Conservation (phyloP, 2,113 vertebrate species). For the Triplophysa rosa region DNA sequence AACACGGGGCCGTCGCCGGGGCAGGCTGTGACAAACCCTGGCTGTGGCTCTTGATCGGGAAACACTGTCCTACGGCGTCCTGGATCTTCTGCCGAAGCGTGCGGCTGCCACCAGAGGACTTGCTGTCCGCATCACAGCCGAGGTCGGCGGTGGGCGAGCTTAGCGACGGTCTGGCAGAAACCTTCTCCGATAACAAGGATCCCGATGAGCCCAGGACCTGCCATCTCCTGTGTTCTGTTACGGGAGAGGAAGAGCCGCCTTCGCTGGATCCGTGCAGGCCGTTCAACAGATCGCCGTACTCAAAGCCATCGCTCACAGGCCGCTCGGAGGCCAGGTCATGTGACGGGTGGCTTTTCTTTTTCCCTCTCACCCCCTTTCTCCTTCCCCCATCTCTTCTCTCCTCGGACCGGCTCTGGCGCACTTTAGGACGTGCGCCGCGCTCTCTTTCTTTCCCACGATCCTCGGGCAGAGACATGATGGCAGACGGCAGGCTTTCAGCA, state of each 20-base stretch:
- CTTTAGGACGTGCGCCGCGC: constrained; percentile 77
- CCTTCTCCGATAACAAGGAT: constrained; percentile 58
- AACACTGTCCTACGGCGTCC: constrained; percentile 82
- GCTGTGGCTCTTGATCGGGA: constrained; percentile 75
- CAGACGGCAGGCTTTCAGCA: too few species aligned
- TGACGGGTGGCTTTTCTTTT: constrained; percentile 69
- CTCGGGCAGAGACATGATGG: constrained; percentile 70
- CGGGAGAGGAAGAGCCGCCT: constrained; percentile 60
- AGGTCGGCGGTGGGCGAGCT: constrained; percentile 44
- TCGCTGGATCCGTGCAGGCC: constrained; percentile 58
- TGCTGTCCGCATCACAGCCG: constrained; percentile 60
- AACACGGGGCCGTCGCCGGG: constrained; percentile 54
- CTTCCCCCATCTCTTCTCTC: constrained; percentile 67
- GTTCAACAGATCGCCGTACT: constrained; percentile 72
- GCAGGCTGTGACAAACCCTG: constrained; percentile 29
- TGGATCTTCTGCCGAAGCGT: constrained; percentile 81
- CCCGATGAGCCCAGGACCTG: constrained; percentile 60
- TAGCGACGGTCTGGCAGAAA: constrained; percentile 37
- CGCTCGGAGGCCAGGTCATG: constrained; percentile 62
- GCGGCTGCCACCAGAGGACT: constrained; percentile 66
- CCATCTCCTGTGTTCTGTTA: constrained; percentile 63
- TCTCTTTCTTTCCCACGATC: constrained; percentile 70
- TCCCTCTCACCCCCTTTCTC: constrained; percentile 64
- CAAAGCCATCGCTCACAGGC: constrained; percentile 75
- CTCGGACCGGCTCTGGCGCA: constrained; percentile 75